phyloP scores from a whole-genome alignment of 2,797 vertebrate genomes.

The Xenops minutus region DNA sequence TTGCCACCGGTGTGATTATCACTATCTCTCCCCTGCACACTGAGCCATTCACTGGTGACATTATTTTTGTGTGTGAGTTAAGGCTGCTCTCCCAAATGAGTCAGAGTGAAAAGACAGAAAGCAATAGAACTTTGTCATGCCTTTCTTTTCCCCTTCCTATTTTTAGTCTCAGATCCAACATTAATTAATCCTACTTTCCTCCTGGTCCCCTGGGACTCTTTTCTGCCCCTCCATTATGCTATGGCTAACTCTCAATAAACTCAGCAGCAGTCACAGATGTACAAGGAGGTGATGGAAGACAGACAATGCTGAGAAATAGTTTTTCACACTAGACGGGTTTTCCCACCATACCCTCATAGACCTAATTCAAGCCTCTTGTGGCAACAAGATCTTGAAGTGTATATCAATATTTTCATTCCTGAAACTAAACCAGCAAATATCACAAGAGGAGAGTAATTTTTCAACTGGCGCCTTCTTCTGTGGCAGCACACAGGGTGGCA shows the following conservation, averaged over 20 bases:
- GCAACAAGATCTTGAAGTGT: constrained; percentile 2
- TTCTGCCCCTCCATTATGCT: neutral
- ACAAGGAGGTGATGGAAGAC: neutral
- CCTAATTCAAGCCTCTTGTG: neutral
- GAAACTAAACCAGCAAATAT: constrained; percentile 54
- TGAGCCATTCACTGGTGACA: fast-evolving
- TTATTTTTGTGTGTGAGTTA: fast-evolving
- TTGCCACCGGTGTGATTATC: neutral
- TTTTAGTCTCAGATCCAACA: neutral
- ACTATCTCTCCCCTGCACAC: neutral
- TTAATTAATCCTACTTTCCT: neutral
- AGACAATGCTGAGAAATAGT: neutral
- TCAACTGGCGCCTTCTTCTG: constrained; percentile 44
- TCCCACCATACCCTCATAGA: neutral
- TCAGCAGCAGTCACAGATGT: neutral
- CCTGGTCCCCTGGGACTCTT: neutral
- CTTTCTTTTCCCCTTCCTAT: neutral
- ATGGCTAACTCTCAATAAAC: neutral
- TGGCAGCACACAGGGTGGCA: constrained; percentile 51
- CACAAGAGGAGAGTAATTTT: constrained; percentile 44
- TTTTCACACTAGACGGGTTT: constrained; percentile 22
- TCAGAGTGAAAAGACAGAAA: neutral
- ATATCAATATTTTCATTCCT: constrained; percentile 56
- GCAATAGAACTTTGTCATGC: fast-evolving
- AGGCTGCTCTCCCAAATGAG: neutral